Percentiles rank a stretch among this genome's conserved stretches.
phyloP scores from a whole-genome alignment of 2,888 invertebrate species.

The Sinopyrophorus schimmeli region DNA sequence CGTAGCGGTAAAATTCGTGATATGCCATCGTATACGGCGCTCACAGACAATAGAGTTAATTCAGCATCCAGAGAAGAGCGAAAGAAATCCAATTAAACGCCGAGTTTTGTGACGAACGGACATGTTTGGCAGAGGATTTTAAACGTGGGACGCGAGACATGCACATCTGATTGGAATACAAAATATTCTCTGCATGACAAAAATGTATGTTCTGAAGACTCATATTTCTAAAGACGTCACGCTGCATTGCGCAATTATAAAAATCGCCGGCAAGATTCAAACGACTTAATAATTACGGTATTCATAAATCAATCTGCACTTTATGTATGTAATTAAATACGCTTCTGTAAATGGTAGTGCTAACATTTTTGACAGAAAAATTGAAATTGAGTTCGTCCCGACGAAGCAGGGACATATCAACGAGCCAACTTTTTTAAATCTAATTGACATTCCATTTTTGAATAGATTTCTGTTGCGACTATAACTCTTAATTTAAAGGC shows the following conservation, averaged over 20 bases:
- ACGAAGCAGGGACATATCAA: too few relatives aligned
- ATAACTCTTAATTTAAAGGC: conserved; percentile 38
- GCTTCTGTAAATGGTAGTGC: too few relatives aligned
- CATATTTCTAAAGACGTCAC: conserved; percentile 17
- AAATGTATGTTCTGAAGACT: conserved; percentile 11
- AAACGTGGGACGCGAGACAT: conserved; percentile 27
- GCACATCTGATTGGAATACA: conserved; percentile 30
- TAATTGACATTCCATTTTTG: conserved; percentile 34
- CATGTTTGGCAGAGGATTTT: conserved; percentile 27
- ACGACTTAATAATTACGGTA: conserved; percentile 36
- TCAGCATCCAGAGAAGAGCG: conserved; percentile 51
- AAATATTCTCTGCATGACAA: conserved; percentile 20
- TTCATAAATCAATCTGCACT: conserved; percentile 40
- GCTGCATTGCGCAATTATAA: conserved; percentile 16
- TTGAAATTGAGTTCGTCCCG: too few relatives aligned
- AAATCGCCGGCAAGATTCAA: conserved; percentile 13
- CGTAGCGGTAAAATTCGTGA: too few relatives aligned
- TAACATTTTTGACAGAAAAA: too few relatives aligned
- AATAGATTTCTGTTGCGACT: conserved; percentile 29
- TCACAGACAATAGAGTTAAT: conserved; percentile 52
- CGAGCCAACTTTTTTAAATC: conserved; percentile 20
- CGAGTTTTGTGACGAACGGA: conserved; percentile 43
- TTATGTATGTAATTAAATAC: conserved; percentile 42
- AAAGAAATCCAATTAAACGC: conserved; percentile 56
- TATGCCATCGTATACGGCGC: conserved; percentile 21